Evolutionary conservation across 2,113 vertebrate species (phyloP).

Genomic region (Patagioenas fasciata): DNA sequence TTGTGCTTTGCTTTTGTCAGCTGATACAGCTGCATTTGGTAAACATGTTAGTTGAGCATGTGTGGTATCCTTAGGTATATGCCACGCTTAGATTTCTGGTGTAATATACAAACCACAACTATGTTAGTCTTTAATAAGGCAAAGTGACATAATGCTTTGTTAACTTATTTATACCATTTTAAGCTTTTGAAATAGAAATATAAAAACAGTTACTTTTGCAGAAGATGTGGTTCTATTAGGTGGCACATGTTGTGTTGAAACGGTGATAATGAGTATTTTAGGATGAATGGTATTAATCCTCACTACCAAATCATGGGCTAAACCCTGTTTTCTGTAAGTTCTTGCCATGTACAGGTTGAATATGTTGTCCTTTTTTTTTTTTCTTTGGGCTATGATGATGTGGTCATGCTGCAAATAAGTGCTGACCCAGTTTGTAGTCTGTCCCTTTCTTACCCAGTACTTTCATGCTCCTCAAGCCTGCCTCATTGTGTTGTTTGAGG

Average conservation of each 20-base stretch:
- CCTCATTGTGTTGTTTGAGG: neutral
- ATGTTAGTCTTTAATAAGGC: neutral
- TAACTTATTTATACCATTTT: neutral
- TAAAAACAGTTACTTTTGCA: neutral
- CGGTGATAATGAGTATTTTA: neutral
- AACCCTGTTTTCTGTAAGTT: neutral
- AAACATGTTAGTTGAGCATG: neutral
- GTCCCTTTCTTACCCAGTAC: neutral
- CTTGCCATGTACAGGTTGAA: neutral
- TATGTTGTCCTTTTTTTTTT: too few relatives aligned
- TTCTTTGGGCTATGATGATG: neutral
- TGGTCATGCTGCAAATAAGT: neutral
- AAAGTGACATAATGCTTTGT: neutral
- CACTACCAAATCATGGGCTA: neutral
- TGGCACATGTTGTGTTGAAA: neutral
- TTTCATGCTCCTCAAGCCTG: neutral
- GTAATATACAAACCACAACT: neutral
- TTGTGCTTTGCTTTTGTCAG: neutral
- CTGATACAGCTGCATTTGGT: neutral
- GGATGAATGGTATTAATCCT: neutral
- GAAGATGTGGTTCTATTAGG: neutral
- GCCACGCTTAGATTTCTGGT: neutral
- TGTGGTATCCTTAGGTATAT: neutral
- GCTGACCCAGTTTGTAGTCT: neutral
- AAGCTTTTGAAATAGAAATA: neutral